A percentile compares a stretch with the other conserved stretches of the same genome.
Evolutionary conservation across 2,797 vertebrate genomes (phyloP).

Genomic region (Halcyon smyrnensis): DNA sequence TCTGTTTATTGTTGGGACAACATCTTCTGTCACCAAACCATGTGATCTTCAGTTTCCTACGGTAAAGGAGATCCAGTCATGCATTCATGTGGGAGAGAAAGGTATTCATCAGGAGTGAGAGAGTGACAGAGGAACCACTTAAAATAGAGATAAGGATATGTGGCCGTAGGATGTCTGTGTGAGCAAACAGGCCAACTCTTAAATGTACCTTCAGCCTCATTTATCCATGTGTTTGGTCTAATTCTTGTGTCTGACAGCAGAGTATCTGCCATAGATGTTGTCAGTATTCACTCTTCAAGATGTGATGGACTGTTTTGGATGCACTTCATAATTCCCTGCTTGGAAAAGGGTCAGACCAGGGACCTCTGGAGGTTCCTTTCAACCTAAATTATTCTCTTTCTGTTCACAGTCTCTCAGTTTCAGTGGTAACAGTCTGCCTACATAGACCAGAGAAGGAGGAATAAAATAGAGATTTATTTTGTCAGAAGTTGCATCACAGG

Average conservation of each 20-base stretch:
- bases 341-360: not conserved
- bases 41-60: not conserved
- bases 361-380: not conserved
- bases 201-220: not conserved
- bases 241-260: not conserved
- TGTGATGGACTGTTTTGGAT: not conserved
- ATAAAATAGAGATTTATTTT: not conserved
- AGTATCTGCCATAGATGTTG: not conserved
- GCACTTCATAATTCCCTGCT: not conserved
- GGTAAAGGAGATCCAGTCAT: not conserved
- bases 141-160: not conserved
- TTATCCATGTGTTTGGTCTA: not conserved
- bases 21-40: not conserved
- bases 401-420: not conserved
- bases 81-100: not conserved
- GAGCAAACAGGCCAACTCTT: not conserved
- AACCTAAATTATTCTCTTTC: not conserved
- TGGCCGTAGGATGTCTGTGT: not conserved
- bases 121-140: not conserved
- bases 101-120: not conserved
- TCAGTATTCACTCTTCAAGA: not conserved
- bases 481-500: not conserved
- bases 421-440: not conserved
- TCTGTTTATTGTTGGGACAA: not conserved
- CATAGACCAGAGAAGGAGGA: not conserved